phyloP scores from a whole-genome alignment of 37 sponge, comb jelly and placozoan genomes.

The Hexactinellida sp. region DNA sequence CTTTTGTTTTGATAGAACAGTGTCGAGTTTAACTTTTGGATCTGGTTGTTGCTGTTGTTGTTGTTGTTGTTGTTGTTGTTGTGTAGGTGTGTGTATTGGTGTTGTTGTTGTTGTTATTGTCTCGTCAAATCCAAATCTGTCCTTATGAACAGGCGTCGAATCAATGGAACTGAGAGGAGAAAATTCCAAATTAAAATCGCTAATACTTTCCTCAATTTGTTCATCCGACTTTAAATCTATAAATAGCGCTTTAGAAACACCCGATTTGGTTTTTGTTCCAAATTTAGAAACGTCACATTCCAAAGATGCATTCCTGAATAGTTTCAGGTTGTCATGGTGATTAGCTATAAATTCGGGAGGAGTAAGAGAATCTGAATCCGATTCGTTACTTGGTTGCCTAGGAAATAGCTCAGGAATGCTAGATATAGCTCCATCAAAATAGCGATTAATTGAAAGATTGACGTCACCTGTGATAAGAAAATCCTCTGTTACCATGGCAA shows the following conservation, averaged over 20 bases:
- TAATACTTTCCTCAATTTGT: not conserved
- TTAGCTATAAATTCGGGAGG: no score
- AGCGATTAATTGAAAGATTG: not conserved
- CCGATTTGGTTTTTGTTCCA: not conserved
- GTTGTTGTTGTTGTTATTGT: no score
- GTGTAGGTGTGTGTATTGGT: not conserved
- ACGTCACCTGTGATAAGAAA: not conserved
- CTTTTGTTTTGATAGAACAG: no score
- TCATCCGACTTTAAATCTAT: not conserved
- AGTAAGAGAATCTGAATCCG: not conserved
- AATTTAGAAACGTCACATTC: not conserved
- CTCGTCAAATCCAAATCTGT: no score
- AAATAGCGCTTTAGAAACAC: not conserved
- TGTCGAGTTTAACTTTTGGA: not conserved
- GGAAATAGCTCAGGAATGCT: not conserved
- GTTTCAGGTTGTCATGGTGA: not conserved
- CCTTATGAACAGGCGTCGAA: no score
- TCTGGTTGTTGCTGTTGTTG: not conserved
- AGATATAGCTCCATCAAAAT: not conserved
- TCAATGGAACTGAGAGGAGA: not conserved
- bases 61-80: not conserved
- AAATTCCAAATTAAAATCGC: not conserved
- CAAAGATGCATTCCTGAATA: not conserved
- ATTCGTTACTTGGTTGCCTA: not conserved
- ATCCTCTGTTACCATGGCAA: not conserved